Base-by-base conservation (phyloP, 2,113 vertebrate genomes). In the Boulengeromyrus knoepffleri region DNA sequence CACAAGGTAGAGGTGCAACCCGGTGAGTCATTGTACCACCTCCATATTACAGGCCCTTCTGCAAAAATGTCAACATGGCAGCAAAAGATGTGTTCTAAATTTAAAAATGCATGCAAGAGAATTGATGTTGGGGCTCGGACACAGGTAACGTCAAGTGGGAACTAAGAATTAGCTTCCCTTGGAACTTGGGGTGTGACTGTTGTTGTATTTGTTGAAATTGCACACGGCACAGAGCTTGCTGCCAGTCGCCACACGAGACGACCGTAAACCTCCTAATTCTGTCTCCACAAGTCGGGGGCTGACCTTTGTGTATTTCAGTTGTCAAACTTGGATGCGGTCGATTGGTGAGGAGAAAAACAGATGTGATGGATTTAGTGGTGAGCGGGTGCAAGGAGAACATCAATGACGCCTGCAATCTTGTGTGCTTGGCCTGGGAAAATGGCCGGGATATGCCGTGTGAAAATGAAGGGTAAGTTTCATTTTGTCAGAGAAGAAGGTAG, bases 361-460 rank as follows among this genome's bases (percentile, higher is more conserved):
- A 85, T 62, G 70, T 88, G 91, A 92, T 91, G 91, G 93, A 93
- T 93, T 94, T 91, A 92, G 91, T 91, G 93, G 91, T 93, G 77
- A 92, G 90, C 46, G 17, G 31, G 88, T 53, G 90, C 90, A 89
- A 88, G 92, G 42, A 74, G 87, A 93, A 92, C 92, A 92, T 90
- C 77, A 90, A 88, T 92, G 92, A 90, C 90, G 91, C 92, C 90
- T 19, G 36, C 91, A 50, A 89, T 92, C 92, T 91, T 66, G 45
- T 50, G n/a, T 58, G 89, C 90, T 49, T 45, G 39, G 56, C 90
- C 45, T 5, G 21, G 39, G 50, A 70, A 39, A 74, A 91, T 91
- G 92, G 91, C 84, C 90, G 89, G 91, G 92, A 91, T 91, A 91
- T 92, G 90, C 56, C 87, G 89, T 74, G 86, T 89, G 88, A 90